Conservation (phyloP, 2,113 vertebrate species). For the Pedionomus torquatus region DNA sequence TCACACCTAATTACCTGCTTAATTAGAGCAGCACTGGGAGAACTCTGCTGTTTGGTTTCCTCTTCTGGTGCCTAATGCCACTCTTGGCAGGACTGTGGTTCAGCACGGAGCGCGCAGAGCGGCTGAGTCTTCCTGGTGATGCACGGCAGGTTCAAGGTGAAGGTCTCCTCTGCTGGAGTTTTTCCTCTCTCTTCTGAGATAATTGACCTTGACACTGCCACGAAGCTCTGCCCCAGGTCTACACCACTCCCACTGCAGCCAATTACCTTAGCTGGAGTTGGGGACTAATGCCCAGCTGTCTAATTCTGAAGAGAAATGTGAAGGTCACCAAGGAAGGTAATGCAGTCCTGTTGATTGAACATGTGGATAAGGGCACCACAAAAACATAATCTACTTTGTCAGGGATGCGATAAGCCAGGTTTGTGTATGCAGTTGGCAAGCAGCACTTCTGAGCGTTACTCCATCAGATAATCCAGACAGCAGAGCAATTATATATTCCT, state of each 20-base stretch:
- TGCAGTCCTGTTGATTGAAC: background rate
- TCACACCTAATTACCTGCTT: background rate
- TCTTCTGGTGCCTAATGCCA: background rate
- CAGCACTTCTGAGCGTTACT: background rate
- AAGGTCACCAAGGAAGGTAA: slow-evolving; percentile 43
- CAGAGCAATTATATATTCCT: background rate
- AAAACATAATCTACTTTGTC: slow-evolving; percentile 52
- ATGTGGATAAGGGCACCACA: slow-evolving; percentile 11
- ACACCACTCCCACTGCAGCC: accelerated
- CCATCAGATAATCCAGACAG: slow-evolving; percentile 21
- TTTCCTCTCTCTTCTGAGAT: background rate
- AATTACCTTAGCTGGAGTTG: background rate
- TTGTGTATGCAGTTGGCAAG: slow-evolving; percentile 39
- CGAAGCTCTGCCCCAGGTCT: background rate
- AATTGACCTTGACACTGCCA: background rate
- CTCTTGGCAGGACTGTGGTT: background rate
- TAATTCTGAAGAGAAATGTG: background rate
- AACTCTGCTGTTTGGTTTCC: background rate
- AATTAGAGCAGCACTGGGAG: background rate
- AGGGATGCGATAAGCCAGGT: background rate
- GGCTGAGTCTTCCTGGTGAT: background rate
- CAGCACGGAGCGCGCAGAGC: background rate
- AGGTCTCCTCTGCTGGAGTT: background rate
- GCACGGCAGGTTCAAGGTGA: background rate
- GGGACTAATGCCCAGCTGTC: background rate